Base-by-base conservation (phyloP, 1,140 invertebrate genomes). In the Penaeus chinensis region DNA sequence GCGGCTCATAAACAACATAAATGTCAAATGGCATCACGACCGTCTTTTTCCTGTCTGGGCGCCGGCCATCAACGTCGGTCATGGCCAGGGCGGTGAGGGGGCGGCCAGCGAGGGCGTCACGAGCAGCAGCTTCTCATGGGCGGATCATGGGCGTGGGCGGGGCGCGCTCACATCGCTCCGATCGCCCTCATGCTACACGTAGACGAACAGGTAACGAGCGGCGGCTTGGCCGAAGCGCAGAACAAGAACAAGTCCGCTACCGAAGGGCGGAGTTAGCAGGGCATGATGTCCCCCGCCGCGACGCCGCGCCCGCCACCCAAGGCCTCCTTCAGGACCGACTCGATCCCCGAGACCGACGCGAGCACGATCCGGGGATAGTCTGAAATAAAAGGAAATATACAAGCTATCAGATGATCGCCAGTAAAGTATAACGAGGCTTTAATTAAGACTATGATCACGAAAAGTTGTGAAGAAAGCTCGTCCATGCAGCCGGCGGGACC, bases 1-100 rank as follows among this genome's bases (percentile, higher is more conserved):
- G 61, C 71, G 80, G 32, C 60, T 87, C 86, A 87, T 87, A 87
- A 87, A 87, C 86, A 87, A 87, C 86, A 87, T 87, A 87, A 87
- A 82, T 22, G 86, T 83, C 86, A 82, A 78, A 83, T 63, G 80
- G 80, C 80, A 77, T 87, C 86, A 87, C 86, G 86, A 87, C 69
- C 86, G 80, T 87, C 86, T 83, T 87, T 83, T 87, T 83, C 86
- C 66, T 77, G 71, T 82, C 86, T 69, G 66, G 47, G 65, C 80
- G 42, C 32, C 27, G 80, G 61, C 81, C 80, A 87, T 87, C 86
- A 87, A 82, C 69, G 86, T 87, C 86, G 80, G 66, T 87, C 86
- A 87, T 76, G 79, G 60, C 47, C 42, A 63, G 85, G 63, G 79
- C 78, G 79, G 71, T 32, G 71, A 74, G 71, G 42, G 71, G 42